Percentiles rank a stretch among this genome's conserved stretches.
These are phyloP conservation scores for Phalangium opilio DNA, from an alignment of 2,888 invertebrate genomes.

Conservation along the genomic window DNA sequence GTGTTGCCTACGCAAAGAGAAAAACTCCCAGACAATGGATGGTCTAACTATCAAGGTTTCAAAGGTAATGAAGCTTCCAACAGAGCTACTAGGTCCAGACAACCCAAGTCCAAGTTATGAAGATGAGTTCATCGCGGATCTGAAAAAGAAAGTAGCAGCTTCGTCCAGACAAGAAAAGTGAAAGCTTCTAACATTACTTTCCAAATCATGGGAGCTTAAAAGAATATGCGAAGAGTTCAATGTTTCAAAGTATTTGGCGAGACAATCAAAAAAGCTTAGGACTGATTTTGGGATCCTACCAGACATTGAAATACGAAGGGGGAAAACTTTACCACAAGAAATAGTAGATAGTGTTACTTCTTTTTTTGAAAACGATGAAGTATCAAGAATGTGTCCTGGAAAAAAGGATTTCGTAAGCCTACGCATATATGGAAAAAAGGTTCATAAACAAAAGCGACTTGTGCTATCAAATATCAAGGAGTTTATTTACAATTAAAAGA, in stretches of 20 bases:
- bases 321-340: neutral
- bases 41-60: no score
- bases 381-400: neutral
- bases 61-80: no score
- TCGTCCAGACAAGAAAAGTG: neutral
- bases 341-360: neutral
- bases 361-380: neutral
- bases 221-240: neutral
- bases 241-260: neutral
- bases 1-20: no score
- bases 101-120: no score
- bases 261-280: neutral
- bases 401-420: conserved; percentile 2
- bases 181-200: neutral
- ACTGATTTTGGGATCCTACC: neutral
- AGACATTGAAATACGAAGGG: neutral
- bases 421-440: neutral
- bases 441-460: conserved; percentile 2
- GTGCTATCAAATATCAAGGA: no score
- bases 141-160: neutral
- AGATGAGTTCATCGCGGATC: neutral
- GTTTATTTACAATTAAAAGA: no score
- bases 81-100: no score
- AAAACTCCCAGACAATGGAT: no score
- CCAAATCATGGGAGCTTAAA: neutral